These are phyloP conservation scores for Azorinus chamasolen DNA, from an alignment of 2,888 invertebrate genomes.

Conservation along the genomic window DNA sequence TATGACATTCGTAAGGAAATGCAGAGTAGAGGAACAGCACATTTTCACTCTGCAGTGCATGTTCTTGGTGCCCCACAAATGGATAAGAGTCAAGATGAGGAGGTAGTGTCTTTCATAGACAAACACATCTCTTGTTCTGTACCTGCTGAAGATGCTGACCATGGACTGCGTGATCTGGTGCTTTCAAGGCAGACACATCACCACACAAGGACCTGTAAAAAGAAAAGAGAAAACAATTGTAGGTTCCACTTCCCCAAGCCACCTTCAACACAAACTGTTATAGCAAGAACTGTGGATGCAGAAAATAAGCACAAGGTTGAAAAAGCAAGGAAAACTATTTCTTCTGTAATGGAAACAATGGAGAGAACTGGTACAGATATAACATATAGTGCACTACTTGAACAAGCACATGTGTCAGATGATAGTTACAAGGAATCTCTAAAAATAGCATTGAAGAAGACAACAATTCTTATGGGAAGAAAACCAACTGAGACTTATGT, in stretches of 20 bases:
- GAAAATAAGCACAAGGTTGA: slow-evolving; percentile 12
- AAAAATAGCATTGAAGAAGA: slow-evolving; percentile 19
- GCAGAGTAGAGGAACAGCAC: slow-evolving; percentile 52
- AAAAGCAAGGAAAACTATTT: not conserved
- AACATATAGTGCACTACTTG: slow-evolving; percentile 11
- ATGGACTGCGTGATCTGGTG: slow-evolving; percentile 24
- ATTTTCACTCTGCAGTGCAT: slow-evolving; percentile 58
- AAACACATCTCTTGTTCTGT: slow-evolving; percentile 12
- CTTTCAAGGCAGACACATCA: slow-evolving; percentile 35
- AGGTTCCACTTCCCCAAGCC: slow-evolving; percentile 40
- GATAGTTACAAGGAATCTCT: slow-evolving; percentile 4
- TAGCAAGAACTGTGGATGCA: slow-evolving; percentile 18
- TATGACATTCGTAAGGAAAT: slow-evolving; percentile 58
- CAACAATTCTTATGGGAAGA: slow-evolving; percentile 29
- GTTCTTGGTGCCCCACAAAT: slow-evolving; percentile 43
- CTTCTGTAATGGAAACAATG: no score
- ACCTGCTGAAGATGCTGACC: slow-evolving; percentile 21
- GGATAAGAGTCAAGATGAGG: slow-evolving; percentile 41
- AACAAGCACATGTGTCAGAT: slow-evolving; percentile 13
- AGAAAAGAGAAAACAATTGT: slow-evolving; percentile 29
- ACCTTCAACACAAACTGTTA: slow-evolving; percentile 10
- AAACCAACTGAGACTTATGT: slow-evolving; percentile 25
- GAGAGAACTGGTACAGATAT: slow-evolving; percentile 3
- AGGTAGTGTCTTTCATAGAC: no score
- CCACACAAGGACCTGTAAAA: slow-evolving; percentile 46